phyloP scores from a whole-genome alignment of 1,140 invertebrate genomes.

The Protaetia brevitarsis region DNA sequence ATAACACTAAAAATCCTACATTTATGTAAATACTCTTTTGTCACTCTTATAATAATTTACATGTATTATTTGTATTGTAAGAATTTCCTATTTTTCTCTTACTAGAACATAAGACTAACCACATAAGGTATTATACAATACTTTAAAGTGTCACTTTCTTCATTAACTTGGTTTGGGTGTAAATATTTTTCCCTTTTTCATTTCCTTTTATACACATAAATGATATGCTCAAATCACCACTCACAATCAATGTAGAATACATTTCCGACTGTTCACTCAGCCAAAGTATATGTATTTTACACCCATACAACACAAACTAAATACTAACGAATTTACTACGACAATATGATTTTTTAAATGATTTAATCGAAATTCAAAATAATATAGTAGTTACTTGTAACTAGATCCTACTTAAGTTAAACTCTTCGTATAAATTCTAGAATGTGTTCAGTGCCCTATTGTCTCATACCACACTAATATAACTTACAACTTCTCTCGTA shows the following conservation, averaged over 20 bases:
- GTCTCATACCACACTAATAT: too few relatives aligned
- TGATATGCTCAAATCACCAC: constrained; percentile 19
- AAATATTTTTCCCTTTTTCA: neutral
- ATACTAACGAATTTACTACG: neutral
- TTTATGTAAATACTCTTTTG: neutral
- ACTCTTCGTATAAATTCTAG: too few relatives aligned
- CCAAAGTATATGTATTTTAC: neutral
- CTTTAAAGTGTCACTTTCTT: constrained; percentile 20
- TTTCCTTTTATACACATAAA: neutral
- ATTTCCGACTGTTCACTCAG: neutral
- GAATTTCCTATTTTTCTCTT: neutral
- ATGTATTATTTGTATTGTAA: neutral
- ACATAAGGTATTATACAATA: constrained; percentile 21
- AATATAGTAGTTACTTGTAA: too few relatives aligned
- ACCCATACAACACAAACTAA: constrained; percentile 2
- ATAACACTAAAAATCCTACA: constrained; percentile 4
- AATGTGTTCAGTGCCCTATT: too few relatives aligned
- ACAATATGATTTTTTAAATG: neutral
- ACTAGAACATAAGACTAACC: constrained; percentile 2
- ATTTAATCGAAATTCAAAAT: neutral
- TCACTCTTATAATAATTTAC: neutral
- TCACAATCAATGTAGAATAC: too few relatives aligned
- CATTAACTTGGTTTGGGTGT: neutral
- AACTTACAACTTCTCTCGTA: too few relatives aligned
- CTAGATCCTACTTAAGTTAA: too few relatives aligned